These are phyloP conservation scores for Ophion slaviceki DNA, from an alignment of 2,888 invertebrate species.

Conservation along the genomic window DNA sequence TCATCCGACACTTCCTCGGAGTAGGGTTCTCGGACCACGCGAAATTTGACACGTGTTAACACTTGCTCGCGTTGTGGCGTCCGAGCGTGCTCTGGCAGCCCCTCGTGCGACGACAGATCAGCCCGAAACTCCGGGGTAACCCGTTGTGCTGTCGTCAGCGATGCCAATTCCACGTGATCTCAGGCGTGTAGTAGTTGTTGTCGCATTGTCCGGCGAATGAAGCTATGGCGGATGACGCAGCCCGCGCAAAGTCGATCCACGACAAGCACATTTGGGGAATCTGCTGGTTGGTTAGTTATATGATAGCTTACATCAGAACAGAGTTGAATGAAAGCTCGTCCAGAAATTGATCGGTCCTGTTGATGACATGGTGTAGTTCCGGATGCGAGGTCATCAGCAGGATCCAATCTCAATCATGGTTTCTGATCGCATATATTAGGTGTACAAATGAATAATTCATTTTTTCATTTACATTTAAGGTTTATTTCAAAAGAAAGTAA, in stretches of 20 bases:
- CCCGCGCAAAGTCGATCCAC: not conserved
- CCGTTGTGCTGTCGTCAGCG: constrained; percentile 68
- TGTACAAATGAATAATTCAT: too few species aligned
- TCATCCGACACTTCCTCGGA: constrained; percentile 56
- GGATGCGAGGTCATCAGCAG: not conserved
- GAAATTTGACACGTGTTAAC: constrained; percentile 74
- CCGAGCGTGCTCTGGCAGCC: constrained; percentile 51
- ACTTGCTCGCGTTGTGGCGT: constrained; percentile 46
- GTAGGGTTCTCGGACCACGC: constrained; percentile 60
- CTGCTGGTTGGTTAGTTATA: not conserved
- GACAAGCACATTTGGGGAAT: constrained; percentile 4
- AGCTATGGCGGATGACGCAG: not conserved
- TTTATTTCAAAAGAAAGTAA: too few species aligned
- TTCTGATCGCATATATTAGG: not conserved
- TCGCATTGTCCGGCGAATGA: constrained; percentile 8
- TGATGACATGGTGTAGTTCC: not conserved
- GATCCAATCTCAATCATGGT: not conserved
- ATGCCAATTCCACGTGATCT: constrained; percentile 65
- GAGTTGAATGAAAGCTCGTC: not conserved
- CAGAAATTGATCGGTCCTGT: not conserved
- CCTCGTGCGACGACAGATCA: constrained; percentile 49
- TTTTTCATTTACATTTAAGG: too few species aligned
- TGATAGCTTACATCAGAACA: not conserved
- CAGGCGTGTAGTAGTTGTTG: constrained; percentile 27
- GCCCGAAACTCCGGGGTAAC: constrained; percentile 37